These are phyloP conservation scores for Cancer borealis DNA, from an alignment of 2,888 invertebrate genomes.

Conservation along the genomic window DNA sequence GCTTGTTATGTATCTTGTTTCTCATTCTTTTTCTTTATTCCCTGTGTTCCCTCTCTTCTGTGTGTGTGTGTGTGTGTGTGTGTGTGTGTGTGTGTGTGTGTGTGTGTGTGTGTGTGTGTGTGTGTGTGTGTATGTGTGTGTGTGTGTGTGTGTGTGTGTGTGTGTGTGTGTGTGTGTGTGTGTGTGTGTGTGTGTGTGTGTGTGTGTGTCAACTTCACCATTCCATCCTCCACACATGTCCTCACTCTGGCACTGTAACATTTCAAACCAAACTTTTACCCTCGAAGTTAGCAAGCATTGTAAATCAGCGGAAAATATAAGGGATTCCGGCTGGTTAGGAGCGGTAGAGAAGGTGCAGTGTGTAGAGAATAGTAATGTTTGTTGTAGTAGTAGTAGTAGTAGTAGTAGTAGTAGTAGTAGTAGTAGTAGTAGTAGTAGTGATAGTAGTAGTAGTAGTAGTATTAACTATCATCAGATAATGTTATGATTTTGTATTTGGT, in stretches of 20 bases:
- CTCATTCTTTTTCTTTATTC: not conserved
- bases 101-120: no score
- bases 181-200: not conserved
- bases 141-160: constrained; percentile 1
- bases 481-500: not conserved
- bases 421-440: not conserved
- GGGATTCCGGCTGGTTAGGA: not conserved
- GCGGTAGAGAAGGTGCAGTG: not conserved
- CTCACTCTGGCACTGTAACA: not conserved
- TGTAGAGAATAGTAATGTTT: not conserved
- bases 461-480: not conserved
- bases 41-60: not conserved
- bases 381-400: not conserved
- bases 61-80: not conserved
- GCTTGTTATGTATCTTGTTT: not conserved
- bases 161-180: not conserved
- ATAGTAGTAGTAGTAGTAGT: not conserved
- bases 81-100: no score
- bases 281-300: not conserved
- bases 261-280: not conserved
- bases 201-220: not conserved
- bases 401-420: not conserved
- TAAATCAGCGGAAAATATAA: not conserved
- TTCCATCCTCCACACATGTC: not conserved
- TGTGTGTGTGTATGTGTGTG: not conserved